phyloP scores from a whole-genome alignment of 1,140 invertebrate species.

The Stegodyphus dumicola region DNA sequence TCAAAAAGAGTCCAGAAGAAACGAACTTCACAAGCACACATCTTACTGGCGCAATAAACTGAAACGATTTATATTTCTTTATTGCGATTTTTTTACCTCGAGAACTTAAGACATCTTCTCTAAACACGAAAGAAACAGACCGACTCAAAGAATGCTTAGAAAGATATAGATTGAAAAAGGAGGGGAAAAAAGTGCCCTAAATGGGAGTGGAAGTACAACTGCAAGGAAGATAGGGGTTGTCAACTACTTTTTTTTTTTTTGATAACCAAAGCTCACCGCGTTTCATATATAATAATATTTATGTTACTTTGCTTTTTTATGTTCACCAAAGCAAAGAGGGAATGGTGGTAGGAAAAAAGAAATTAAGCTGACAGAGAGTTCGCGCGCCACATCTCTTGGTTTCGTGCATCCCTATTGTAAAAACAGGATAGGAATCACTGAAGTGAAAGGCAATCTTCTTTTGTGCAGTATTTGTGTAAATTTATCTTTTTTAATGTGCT shows the following conservation, averaged over 20 bases:
- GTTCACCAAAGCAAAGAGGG: not conserved
- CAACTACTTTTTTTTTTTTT: not conserved
- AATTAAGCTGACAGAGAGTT: not conserved
- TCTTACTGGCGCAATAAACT: constrained; percentile 49
- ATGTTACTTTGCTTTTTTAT: constrained; percentile 52
- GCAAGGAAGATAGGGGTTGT: not conserved
- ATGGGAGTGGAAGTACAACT: constrained; percentile 43
- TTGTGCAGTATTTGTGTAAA: not conserved
- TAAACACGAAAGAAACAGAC: constrained; percentile 18
- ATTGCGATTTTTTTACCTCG: constrained; percentile 23
- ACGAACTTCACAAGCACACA: constrained; percentile 31
- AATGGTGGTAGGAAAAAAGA: not conserved
- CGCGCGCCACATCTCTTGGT: not conserved
- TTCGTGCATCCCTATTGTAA: not conserved
- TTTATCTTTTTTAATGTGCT: no score
- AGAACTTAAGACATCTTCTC: constrained; percentile 30
- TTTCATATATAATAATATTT: constrained; percentile 42
- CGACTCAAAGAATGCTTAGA: constrained; percentile 15
- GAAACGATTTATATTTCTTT: constrained; percentile 58
- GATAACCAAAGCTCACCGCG: constrained; percentile 13
- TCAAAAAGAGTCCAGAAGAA: constrained; percentile 48
- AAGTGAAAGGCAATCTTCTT: not conserved
- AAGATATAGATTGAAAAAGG: constrained; percentile 48
- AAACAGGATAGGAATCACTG: not conserved
- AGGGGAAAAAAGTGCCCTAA: constrained; percentile 28